Evolutionary conservation across 1,140 invertebrate genomes (phyloP).

Genomic region (Anastrepha ludens): DNA sequence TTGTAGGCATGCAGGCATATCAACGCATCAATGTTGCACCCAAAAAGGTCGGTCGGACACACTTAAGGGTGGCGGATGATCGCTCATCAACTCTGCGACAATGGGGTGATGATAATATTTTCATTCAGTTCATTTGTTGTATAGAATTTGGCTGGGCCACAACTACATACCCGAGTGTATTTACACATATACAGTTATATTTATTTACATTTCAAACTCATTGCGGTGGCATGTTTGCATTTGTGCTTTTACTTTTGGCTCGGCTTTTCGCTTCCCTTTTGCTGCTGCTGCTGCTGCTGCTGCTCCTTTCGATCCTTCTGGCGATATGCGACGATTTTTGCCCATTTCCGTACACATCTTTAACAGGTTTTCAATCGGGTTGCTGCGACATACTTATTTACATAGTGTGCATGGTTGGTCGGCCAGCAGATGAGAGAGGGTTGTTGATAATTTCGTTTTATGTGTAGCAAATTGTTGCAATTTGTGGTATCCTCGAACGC

Average conservation of each 20-base stretch:
- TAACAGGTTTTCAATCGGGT: not conserved
- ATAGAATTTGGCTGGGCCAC: not conserved
- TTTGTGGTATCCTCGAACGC: not conserved
- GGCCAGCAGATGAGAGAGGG: not conserved
- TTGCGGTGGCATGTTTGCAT: conserved; percentile 29
- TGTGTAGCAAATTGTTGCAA: conserved; percentile 52
- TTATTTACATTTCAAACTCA: conserved; percentile 14
- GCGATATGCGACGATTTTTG: no score
- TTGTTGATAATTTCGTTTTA: conserved; percentile 12
- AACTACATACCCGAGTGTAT: not conserved
- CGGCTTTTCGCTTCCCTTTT: not conserved
- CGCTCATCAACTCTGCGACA: conserved; percentile 23
- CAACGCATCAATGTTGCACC: not conserved
- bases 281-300: not conserved
- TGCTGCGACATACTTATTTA: not conserved
- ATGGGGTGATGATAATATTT: conserved; percentile 19
- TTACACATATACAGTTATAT: not conserved
- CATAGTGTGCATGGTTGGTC: not conserved
- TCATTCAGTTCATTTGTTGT: conserved; percentile 17
- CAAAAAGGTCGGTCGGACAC: not conserved
- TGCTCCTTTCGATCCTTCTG: not conserved
- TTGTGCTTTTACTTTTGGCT: not conserved
- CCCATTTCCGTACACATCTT: not conserved
- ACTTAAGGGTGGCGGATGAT: conserved; percentile 15
- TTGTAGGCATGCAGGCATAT: not conserved